A percentile compares a stretch with the other conserved stretches of the same genome.
Evolutionary conservation across 2,113 vertebrate genomes (phyloP).

Genomic region (Oncorhynchus nerka): DNA sequence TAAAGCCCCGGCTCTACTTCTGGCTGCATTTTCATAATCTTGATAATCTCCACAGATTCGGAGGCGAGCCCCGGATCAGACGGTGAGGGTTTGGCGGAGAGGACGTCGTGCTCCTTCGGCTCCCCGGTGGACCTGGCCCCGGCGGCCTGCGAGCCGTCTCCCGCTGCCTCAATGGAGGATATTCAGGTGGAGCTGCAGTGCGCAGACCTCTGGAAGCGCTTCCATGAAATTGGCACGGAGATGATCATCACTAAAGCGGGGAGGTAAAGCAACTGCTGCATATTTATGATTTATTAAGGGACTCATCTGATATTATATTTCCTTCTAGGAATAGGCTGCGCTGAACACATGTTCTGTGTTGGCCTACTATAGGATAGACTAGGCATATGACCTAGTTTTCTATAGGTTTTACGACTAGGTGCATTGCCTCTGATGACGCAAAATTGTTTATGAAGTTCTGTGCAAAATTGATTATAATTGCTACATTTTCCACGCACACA

Average conservation of each 20-base stretch:
- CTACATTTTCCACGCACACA: too few species aligned
- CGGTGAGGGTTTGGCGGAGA: constrained; percentile 87
- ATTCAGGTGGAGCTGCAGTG: constrained; percentile 98
- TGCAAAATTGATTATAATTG: too few species aligned
- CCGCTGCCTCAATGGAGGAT: constrained; percentile 93
- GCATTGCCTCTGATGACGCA: too few species aligned
- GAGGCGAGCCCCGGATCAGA: constrained; percentile 95
- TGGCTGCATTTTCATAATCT: constrained; percentile 41
- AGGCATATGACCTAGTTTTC: too few species aligned
- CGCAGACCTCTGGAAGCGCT: constrained; percentile 97
- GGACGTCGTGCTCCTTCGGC: constrained; percentile 91
- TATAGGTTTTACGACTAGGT: too few species aligned
- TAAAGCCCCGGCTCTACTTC: constrained; percentile 5
- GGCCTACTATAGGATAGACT: too few species aligned
- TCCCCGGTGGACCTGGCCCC: constrained; percentile 83
- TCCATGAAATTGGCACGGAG: constrained; percentile 98
- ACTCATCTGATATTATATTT: background rate
- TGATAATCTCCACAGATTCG: constrained; percentile 77
- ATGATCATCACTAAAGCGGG: constrained; percentile 99
- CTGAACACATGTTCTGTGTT: too few species aligned
- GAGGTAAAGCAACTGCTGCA: constrained; percentile 75
- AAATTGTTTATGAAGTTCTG: too few species aligned
- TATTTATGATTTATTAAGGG: background rate
- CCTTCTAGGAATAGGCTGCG: too few species aligned
- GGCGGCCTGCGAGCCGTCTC: constrained; percentile 64